phyloP scores from a whole-genome alignment of 1,140 invertebrate species.

The Brachionus sp. region DNA sequence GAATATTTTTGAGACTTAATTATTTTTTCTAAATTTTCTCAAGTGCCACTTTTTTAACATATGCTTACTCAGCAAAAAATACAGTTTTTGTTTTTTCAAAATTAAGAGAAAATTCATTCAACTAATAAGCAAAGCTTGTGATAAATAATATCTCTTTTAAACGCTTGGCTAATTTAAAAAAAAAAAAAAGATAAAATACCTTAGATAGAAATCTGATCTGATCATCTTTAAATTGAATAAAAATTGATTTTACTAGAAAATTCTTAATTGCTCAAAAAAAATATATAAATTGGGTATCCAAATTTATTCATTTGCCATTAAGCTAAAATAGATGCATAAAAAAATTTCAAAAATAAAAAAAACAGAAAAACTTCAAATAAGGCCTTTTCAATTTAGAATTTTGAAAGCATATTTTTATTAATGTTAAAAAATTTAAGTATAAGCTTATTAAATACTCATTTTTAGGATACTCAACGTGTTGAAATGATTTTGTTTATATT shows the following conservation, averaged over 20 bases:
- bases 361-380: neutral
- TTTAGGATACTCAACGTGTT: neutral
- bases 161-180: neutral
- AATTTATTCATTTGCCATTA: neutral
- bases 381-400: neutral
- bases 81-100: too few relatives aligned
- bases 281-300: neutral
- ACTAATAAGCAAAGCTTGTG: neutral
- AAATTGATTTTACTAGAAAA: neutral
- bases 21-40: too few relatives aligned
- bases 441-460: neutral
- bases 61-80: too few relatives aligned
- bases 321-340: neutral
- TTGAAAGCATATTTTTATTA: neutral
- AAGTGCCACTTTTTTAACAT: too few relatives aligned
- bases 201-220: neutral
- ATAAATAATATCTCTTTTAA: neutral
- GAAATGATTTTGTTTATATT: neutral
- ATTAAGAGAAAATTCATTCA: neutral
- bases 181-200: neutral
- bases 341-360: too few relatives aligned
- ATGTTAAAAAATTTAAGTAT: neutral
- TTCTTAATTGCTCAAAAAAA: neutral
- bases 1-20: too few relatives aligned
- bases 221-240: neutral